Conservation (phyloP, 2,113 vertebrate genomes). For the Corythaixoides concolor region DNA sequence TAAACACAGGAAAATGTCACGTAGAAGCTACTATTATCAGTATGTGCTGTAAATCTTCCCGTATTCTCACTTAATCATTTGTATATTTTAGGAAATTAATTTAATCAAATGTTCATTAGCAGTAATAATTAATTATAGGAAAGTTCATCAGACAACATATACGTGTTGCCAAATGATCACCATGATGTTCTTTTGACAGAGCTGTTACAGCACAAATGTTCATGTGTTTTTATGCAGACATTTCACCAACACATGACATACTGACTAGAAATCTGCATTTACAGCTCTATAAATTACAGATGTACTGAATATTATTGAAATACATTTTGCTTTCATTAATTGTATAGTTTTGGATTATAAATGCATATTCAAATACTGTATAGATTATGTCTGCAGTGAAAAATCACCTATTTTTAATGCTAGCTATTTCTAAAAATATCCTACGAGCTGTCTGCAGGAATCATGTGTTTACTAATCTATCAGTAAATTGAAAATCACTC, state of each 20-base stretch:
- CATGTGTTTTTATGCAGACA: slow-evolving; percentile 49
- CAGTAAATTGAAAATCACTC: background rate
- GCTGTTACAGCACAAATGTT: slow-evolving; percentile 67
- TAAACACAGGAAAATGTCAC: background rate
- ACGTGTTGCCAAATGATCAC: slow-evolving; percentile 54
- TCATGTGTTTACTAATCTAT: background rate
- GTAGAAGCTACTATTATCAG: background rate
- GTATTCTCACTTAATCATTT: slow-evolving; percentile 52
- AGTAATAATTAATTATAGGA: slow-evolving; percentile 71
- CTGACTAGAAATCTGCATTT: slow-evolving; percentile 59
- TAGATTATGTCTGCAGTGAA: background rate
- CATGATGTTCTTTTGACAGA: slow-evolving; percentile 72
- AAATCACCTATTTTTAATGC: background rate
- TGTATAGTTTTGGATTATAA: background rate
- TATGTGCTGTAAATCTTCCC: background rate
- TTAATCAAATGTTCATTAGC: slow-evolving; percentile 75
- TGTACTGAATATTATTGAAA: background rate
- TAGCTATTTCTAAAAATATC: background rate
- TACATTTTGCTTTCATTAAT: background rate
- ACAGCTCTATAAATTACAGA: slow-evolving; percentile 45
- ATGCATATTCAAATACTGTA: background rate
- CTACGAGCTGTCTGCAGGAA: background rate
- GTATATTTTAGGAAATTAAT: slow-evolving; percentile 75
- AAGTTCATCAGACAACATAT: slow-evolving; percentile 70
- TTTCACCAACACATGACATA: slow-evolving; percentile 17